Evolutionary conservation across 53 echinoderm and acorn worm species (phyloP).

Genomic region (Luidia sarsii): DNA sequence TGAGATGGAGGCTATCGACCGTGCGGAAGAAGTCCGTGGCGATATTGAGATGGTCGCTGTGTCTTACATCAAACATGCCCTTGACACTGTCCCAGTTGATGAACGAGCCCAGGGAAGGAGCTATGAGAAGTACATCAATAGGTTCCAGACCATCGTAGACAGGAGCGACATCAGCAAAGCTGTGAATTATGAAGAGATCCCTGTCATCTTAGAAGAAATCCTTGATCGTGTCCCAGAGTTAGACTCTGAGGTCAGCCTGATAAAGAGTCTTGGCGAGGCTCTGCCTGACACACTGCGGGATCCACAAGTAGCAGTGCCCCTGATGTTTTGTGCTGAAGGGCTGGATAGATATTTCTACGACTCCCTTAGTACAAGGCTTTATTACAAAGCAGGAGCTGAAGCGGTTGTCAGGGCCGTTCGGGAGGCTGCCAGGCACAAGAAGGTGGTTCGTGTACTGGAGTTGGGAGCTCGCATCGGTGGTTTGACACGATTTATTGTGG

Average conservation of each 20-base stretch:
- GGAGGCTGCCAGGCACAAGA: constrained; percentile 67
- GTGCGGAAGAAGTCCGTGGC: constrained; percentile 55
- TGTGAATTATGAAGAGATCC: constrained; percentile 62
- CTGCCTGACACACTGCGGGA: constrained; percentile 72
- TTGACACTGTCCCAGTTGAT: constrained; percentile 35
- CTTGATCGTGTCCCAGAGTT: constrained; percentile 65
- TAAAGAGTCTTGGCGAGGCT: constrained; percentile 74
- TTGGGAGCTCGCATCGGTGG: constrained; percentile 86
- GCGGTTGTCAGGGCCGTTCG: constrained; percentile 58
- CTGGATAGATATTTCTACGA: constrained; percentile 76
- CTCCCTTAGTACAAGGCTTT: constrained; percentile 77
- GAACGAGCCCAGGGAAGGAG: constrained; percentile 65
- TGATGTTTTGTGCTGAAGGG: constrained; percentile 69
- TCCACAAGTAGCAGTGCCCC: constrained; percentile 56
- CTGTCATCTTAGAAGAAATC: constrained; percentile 50
- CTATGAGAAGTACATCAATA: constrained; percentile 67
- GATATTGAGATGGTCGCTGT: constrained; percentile 65
- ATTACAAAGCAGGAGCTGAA: constrained; percentile 74
- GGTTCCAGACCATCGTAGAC: constrained; percentile 47
- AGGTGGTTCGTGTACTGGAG: constrained; percentile 79
- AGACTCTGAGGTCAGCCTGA: constrained; percentile 69
- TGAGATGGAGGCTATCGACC: constrained; percentile 57
- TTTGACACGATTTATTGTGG: constrained; percentile 71
- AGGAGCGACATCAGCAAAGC: constrained; percentile 40
- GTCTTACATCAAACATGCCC: constrained; percentile 77